These are phyloP conservation scores for Macropus fuliginosus DNA, from an alignment of 2,797 vertebrate species.

Conservation along the genomic window DNA sequence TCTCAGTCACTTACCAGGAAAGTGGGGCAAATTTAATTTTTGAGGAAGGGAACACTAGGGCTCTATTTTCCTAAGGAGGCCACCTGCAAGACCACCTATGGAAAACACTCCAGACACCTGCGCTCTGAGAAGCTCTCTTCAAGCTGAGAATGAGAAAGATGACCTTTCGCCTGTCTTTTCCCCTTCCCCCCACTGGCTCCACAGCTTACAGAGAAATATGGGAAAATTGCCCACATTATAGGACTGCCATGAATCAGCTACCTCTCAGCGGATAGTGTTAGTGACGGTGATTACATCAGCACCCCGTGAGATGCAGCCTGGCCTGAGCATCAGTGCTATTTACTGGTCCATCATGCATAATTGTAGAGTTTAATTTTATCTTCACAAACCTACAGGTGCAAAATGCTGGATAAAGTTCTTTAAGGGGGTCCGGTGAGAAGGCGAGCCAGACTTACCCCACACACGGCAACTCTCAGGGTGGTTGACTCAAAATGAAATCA, in stretches of 20 bases:
- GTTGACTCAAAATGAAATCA: conserved; percentile 84
- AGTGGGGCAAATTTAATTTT: conserved; percentile 39
- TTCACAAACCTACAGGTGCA: conserved; percentile 79
- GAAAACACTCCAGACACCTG: conserved; percentile 30
- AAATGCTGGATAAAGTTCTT: conserved; percentile 80
- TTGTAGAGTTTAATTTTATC: conserved; percentile 78
- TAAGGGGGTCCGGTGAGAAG: conserved; percentile 75
- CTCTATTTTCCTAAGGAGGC: conserved; percentile 43
- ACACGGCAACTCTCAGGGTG: conserved; percentile 77
- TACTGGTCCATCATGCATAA: conserved; percentile 71
- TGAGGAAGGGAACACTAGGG: conserved; percentile 14
- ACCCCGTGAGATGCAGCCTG: conserved; percentile 49
- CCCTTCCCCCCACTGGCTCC: conserved; percentile 44
- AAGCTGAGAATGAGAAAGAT: conserved; percentile 43
- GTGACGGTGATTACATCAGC: conserved; percentile 71
- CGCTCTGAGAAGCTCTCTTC: conserved; percentile 56
- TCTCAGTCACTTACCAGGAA: conserved; percentile 33
- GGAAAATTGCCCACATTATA: conserved; percentile 56
- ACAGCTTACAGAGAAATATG: conserved; percentile 51
- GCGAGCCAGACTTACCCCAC: conserved; percentile 57
- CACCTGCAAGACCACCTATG: not conserved
- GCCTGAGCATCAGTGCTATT: conserved; percentile 63
- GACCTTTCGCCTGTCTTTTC: conserved; percentile 3
- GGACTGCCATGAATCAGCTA: conserved; percentile 65
- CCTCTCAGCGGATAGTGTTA: conserved; percentile 61